phyloP scores from a whole-genome alignment of 64 coral and sea anemone species.

The Porites australiensis region DNA sequence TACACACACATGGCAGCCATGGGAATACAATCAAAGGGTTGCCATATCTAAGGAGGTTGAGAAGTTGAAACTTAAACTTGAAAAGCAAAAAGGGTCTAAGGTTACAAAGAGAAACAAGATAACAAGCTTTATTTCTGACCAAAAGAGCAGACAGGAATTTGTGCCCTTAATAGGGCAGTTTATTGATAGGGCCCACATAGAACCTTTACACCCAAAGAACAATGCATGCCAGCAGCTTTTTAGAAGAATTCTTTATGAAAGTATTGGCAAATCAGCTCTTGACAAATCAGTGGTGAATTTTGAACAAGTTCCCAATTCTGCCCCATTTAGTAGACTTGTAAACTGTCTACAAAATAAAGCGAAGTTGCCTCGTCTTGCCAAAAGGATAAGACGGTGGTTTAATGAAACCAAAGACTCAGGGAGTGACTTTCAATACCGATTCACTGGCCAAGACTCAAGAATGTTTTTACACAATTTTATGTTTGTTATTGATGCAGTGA shows the following conservation, averaged over 20 bases:
- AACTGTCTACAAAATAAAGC: slow-evolving; percentile 3
- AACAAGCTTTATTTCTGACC: slow-evolving; percentile 39
- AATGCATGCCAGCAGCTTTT: slow-evolving; percentile 68
- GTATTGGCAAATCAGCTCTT: not conserved
- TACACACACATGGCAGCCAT: not conserved
- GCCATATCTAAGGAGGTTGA: slow-evolving; percentile 54
- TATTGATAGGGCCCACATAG: slow-evolving; percentile 67
- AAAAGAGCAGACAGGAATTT: slow-evolving; percentile 75
- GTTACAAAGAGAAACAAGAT: slow-evolving; percentile 54
- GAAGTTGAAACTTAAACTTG: slow-evolving; percentile 56
- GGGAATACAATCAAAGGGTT: slow-evolving; percentile 69
- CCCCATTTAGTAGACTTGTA: slow-evolving; percentile 50
- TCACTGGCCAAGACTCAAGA: slow-evolving; percentile 65
- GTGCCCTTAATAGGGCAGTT: slow-evolving; percentile 65
- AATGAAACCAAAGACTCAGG: slow-evolving; percentile 36
- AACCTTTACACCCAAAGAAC: slow-evolving; percentile 69
- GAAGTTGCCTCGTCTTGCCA: slow-evolving; percentile 52
- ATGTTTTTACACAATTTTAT: slow-evolving; percentile 73
- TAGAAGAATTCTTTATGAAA: not conserved
- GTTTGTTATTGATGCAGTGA: slow-evolving; percentile 72
- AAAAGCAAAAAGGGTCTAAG: slow-evolving; percentile 31
- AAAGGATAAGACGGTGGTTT: slow-evolving; percentile 51
- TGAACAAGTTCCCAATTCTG: slow-evolving; percentile 15
- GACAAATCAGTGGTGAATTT: slow-evolving; percentile 12
- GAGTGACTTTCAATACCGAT: slow-evolving; percentile 57